These are phyloP conservation scores for Drosophila mayri DNA, from an alignment of 1,140 invertebrate genomes.

Conservation along the genomic window DNA sequence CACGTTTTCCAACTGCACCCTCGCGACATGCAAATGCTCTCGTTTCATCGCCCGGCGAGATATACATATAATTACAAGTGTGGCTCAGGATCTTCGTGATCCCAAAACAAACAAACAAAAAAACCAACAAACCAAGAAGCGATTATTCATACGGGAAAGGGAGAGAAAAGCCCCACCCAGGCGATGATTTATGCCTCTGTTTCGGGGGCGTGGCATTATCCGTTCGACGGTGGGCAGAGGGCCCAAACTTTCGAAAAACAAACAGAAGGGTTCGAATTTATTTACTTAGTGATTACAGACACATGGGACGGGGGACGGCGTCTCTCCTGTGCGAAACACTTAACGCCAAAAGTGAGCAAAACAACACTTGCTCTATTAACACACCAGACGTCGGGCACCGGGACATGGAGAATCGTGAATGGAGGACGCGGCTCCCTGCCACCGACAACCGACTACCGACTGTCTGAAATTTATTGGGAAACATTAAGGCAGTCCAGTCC, in stretches of 20 bases:
- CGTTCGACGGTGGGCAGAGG: conserved; percentile 18
- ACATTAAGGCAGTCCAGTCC: conserved; percentile 58
- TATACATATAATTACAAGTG: conserved; percentile 67
- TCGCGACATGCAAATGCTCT: conserved; percentile 52
- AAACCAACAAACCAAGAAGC: conserved; percentile 10
- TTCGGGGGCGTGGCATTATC: conserved; percentile 64
- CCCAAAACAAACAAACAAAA: not conserved
- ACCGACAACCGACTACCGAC: conserved; percentile 8
- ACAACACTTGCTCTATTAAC: conserved; percentile 85
- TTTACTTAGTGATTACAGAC: conserved; percentile 74
- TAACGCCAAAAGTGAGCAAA: conserved; percentile 84
- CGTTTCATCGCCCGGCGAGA: not conserved
- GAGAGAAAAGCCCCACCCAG: conserved; percentile 18
- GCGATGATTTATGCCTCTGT: conserved; percentile 36
- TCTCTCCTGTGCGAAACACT: conserved; percentile 73
- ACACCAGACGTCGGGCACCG: conserved; percentile 35
- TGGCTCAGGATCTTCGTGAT: conserved; percentile 11
- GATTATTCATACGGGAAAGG: conserved; percentile 18
- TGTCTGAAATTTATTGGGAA: conserved; percentile 73
- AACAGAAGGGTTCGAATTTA: conserved; percentile 73
- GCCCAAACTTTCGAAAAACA: conserved; percentile 66
- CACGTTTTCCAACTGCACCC: conserved; percentile 15
- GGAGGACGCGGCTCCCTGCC: conserved; percentile 2
- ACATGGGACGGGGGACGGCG: not conserved
- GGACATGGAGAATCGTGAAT: conserved; percentile 6